Percentiles rank a stretch among this genome's conserved stretches.
Conservation (phyloP, 2,797 vertebrate species). For the Thripadectes ignobilis region DNA sequence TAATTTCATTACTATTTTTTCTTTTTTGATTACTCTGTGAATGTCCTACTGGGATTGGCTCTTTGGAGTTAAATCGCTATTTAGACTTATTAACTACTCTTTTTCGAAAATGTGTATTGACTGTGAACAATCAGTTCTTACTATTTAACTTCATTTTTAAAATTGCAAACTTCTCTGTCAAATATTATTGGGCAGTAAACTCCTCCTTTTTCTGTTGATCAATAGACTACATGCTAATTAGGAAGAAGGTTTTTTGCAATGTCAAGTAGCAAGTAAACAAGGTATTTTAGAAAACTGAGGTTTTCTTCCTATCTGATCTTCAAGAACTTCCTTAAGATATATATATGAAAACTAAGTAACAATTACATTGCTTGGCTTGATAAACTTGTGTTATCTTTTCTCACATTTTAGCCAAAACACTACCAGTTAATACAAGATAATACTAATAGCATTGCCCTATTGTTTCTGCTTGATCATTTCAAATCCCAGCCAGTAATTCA, state of each 20-base stretch:
- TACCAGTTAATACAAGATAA: background rate
- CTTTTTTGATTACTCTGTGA: background rate
- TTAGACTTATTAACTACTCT: background rate
- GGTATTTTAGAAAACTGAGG: background rate
- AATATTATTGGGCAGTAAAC: background rate
- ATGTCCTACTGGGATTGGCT: background rate
- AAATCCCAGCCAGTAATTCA: background rate
- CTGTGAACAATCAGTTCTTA: background rate
- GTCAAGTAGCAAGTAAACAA: background rate
- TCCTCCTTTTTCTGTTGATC: background rate
- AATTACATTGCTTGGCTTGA: background rate
- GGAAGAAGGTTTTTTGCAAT: background rate
- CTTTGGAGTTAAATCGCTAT: background rate
- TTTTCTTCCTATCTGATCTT: background rate
- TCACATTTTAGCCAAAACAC: background rate
- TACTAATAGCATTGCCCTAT: background rate
- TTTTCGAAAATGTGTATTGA: background rate
- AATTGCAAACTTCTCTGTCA: background rate
- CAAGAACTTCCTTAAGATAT: background rate
- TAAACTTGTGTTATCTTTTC: background rate
- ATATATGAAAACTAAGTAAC: background rate
- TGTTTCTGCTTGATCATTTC: background rate
- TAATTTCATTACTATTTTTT: background rate
- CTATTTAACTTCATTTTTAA: background rate
- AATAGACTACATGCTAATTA: background rate